Conservation (phyloP, 2,797 vertebrate species). For the Acrossocheilus wenchowensis region DNA sequence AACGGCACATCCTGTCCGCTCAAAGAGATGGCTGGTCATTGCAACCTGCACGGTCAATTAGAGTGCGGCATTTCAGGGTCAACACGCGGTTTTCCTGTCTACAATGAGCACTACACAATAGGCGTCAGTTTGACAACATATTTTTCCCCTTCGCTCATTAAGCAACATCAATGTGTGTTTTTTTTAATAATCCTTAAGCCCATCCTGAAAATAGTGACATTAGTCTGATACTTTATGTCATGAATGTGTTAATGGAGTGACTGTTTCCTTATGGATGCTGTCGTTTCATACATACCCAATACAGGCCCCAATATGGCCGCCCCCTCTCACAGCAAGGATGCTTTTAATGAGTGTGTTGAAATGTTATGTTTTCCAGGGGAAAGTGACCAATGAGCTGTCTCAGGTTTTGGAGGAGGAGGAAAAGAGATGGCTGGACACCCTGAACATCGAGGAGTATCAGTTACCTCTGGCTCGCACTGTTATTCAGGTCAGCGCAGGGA, state of each 20-base stretch:
- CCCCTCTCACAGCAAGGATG: background rate
- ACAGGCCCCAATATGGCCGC: background rate
- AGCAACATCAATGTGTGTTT: conserved; percentile 43
- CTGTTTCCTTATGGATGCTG: background rate
- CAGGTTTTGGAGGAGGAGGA: conserved; percentile 81
- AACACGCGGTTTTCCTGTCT: conserved; percentile 60
- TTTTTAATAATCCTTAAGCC: conserved; percentile 40
- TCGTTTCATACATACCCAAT: background rate
- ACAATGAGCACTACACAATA: conserved; percentile 58
- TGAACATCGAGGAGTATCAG: conserved; percentile 75
- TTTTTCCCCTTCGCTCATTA: conserved; percentile 44
- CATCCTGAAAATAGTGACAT: conserved; percentile 19
- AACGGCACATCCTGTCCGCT: conserved; percentile 52
- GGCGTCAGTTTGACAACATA: conserved; percentile 28
- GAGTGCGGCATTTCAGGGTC: conserved; percentile 56
- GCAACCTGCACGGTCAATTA: conserved; percentile 56
- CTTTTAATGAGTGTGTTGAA: conserved; percentile 12
- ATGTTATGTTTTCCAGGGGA: conserved; percentile 67
- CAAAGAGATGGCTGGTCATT: conserved; percentile 46
- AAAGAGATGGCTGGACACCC: conserved; percentile 76
- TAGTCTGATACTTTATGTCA: background rate
- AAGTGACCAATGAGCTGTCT: conserved; percentile 78
- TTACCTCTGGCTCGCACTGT: conserved; percentile 74
- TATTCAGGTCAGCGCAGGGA: conserved; percentile 63
- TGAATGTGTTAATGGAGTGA: background rate